phyloP scores from a whole-genome alignment of 2,797 vertebrate genomes.

The Phoxinus dragarum region DNA sequence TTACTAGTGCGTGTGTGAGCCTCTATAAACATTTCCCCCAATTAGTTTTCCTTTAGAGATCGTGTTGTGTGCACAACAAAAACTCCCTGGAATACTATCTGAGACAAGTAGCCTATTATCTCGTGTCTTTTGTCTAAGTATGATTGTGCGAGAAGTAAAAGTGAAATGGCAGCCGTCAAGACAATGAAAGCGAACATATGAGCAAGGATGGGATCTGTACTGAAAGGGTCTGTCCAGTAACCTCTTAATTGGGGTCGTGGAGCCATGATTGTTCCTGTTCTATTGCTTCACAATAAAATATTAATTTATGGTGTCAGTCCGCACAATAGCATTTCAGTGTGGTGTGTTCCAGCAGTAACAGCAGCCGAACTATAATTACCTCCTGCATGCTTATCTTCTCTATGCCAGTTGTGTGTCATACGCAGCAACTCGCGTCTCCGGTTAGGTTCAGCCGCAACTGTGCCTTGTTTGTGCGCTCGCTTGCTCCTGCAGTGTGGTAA shows the following conservation, averaged over 20 bases:
- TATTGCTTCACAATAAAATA: conserved; percentile 42
- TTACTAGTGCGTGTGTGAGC: not conserved
- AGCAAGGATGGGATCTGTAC: conserved; percentile 12
- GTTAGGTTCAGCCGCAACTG: conserved; percentile 34
- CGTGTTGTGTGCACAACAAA: not conserved
- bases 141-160: not conserved
- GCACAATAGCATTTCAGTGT: conserved; percentile 24
- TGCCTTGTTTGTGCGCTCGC: conserved; percentile 38
- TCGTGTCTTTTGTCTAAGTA: not conserved
- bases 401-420: conserved; percentile 47
- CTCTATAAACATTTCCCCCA: conserved; percentile 1
- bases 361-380: conserved; percentile 43
- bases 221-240: conserved; percentile 15
- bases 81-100: not conserved
- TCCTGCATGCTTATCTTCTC: conserved; percentile 41
- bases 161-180: conserved; percentile 15
- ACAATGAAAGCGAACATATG: conserved; percentile 5
- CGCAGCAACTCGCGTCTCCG: conserved; percentile 26
- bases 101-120: not conserved
- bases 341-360: conserved; percentile 19
- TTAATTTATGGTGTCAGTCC: conserved; percentile 28
- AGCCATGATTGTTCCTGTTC: conserved; percentile 15
- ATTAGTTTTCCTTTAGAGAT: not conserved
- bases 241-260: conserved; percentile 48
- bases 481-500: conserved; percentile 50